Conservation (phyloP, 2,113 vertebrate genomes). For the Leptobrachium ailaonicum region DNA sequence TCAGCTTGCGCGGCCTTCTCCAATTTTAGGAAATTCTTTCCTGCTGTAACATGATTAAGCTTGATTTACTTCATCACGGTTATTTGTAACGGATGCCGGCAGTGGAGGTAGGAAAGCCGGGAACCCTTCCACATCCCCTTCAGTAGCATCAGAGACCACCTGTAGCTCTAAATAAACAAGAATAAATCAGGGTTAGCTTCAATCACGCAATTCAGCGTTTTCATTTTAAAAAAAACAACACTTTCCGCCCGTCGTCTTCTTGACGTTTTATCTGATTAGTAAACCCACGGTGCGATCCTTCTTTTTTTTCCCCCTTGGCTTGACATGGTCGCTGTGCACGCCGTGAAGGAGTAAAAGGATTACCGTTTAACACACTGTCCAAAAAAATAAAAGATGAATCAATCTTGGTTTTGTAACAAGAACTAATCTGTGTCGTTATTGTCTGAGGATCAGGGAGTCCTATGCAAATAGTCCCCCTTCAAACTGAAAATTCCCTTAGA, state of each 20-base stretch:
- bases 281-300: slow-evolving; percentile 18
- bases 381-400: slow-evolving; percentile 24
- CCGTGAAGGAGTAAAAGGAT: slow-evolving; percentile 36
- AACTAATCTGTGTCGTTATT: slow-evolving; percentile 23
- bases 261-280: slow-evolving; percentile 32
- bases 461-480: slow-evolving; percentile 9
- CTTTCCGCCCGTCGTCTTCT: neutral
- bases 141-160: slow-evolving; percentile 37
- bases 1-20: too few relatives aligned
- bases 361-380: slow-evolving; percentile 34
- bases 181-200: neutral
- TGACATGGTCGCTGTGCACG: slow-evolving; percentile 22
- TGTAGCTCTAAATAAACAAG: slow-evolving; percentile 36
- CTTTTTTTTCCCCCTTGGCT: neutral
- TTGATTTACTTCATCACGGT: too few relatives aligned
- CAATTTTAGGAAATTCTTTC: too few relatives aligned
- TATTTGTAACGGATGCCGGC: too few relatives aligned
- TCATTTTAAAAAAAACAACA: neutral
- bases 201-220: neutral
- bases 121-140: slow-evolving; percentile 4
- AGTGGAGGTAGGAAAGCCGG: slow-evolving; percentile 1
- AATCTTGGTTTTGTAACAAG: slow-evolving; percentile 27
- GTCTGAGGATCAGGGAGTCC: slow-evolving; percentile 9
- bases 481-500: neutral
- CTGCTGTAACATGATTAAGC: too few relatives aligned